Percentiles rank a stretch among this genome's conserved stretches.
Conservation (phyloP, 2,113 vertebrate species). For the Pelecanoides urinatrix region DNA sequence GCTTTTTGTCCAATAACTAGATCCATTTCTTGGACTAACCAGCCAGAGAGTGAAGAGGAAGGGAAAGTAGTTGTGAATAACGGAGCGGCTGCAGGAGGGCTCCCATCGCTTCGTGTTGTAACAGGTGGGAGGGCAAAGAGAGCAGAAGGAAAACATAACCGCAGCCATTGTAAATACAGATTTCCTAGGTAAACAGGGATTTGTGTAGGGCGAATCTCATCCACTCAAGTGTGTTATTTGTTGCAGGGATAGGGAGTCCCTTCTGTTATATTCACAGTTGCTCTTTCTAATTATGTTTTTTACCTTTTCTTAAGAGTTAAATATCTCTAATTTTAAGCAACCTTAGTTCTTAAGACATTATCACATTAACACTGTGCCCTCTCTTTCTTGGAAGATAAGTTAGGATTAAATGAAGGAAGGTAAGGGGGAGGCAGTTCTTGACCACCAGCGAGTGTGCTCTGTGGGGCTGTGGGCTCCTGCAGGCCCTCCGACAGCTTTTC, state of each 20-base stretch:
- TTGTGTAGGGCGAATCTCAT: not conserved
- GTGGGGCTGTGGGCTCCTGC: not conserved
- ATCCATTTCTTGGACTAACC: not conserved
- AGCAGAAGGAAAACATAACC: not conserved
- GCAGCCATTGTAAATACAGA: not conserved
- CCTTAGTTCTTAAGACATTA: not conserved
- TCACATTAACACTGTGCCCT: not conserved
- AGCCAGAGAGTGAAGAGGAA: not conserved
- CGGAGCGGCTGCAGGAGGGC: not conserved
- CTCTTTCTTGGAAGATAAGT: not conserved
- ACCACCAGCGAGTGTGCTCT: rapidly evolving
- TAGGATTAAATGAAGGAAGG: not conserved
- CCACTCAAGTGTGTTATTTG: not conserved
- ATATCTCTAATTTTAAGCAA: not conserved
- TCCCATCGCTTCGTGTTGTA: rapidly evolving
- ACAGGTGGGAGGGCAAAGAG: not conserved
- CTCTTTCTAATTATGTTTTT: not conserved
- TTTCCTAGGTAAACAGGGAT: not conserved
- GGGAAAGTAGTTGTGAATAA: not conserved
- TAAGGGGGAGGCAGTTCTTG: not conserved
- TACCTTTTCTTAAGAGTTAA: not conserved
- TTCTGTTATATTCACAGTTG: not conserved
- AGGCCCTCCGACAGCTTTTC: not conserved
- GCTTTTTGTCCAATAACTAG: not conserved
- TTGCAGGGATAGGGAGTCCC: not conserved